phyloP scores from a whole-genome alignment of 2,113 vertebrate genomes.

The Anas platyrhynchos region DNA sequence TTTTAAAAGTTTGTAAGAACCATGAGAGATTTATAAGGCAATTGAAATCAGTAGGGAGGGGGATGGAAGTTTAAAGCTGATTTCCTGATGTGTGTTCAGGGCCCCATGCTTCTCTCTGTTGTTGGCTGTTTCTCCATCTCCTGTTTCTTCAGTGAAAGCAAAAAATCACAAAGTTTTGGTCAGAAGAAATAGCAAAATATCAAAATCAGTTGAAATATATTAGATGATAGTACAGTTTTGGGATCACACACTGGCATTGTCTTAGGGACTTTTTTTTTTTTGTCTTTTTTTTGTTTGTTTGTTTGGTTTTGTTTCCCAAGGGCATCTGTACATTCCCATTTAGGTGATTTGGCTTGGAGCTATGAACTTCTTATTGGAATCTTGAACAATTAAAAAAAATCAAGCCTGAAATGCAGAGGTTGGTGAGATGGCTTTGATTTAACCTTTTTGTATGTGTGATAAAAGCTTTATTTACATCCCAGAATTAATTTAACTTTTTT shows the following conservation, averaged over 20 bases:
- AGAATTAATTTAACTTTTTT: neutral
- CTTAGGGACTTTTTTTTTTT: no score
- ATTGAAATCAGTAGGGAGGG: neutral
- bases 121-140: neutral
- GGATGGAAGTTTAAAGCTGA: no score
- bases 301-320: neutral
- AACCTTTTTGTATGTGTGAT: neutral
- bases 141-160: neutral
- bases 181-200: neutral
- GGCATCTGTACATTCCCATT: neutral
- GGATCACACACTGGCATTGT: neutral
- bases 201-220: neutral
- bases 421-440: neutral
- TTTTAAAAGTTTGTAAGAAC: neutral
- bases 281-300: neutral
- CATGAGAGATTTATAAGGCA: neutral
- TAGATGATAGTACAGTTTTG: neutral
- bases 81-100: neutral
- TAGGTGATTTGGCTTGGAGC: neutral
- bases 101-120: neutral
- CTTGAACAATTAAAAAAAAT: neutral
- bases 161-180: neutral
- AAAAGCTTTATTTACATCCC: neutral
- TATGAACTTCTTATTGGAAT: neutral
- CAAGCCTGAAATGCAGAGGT: neutral